Evolutionary conservation across 2,113 vertebrate genomes (phyloP).

Genomic region (Pao palembangensis): DNA sequence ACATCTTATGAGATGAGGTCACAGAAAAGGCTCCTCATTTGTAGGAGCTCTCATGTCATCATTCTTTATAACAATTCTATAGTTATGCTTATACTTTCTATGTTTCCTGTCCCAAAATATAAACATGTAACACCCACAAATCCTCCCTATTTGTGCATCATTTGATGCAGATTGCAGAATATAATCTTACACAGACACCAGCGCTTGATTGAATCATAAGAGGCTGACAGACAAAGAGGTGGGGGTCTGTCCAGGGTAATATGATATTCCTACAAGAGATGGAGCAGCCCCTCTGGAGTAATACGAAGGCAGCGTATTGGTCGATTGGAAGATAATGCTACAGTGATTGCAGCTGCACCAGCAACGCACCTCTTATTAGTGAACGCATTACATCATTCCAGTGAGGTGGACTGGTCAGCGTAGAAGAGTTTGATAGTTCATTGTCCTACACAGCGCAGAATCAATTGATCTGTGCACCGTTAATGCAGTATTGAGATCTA

Average conservation of each 20-base stretch:
- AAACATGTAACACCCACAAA: background rate
- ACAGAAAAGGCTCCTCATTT: too few species aligned
- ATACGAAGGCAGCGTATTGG: slow-evolving; percentile 31
- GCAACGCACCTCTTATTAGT: slow-evolving; percentile 32
- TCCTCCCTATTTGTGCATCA: slow-evolving; percentile 27
- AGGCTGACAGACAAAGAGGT: slow-evolving; percentile 27
- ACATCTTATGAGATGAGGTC: too few species aligned
- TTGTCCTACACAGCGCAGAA: slow-evolving; percentile 4
- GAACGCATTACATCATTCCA: slow-evolving; percentile 33
- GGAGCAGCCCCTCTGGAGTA: slow-evolving; percentile 34
- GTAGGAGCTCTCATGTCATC: too few species aligned
- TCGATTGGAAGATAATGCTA: slow-evolving; percentile 43
- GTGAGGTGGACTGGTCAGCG: slow-evolving; percentile 15
- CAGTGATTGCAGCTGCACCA: slow-evolving; percentile 31
- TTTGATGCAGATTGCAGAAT: slow-evolving; percentile 42
- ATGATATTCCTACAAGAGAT: slow-evolving; percentile 48
- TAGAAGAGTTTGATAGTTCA: slow-evolving; percentile 22
- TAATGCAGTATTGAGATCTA: slow-evolving; percentile 40
- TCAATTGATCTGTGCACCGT: slow-evolving; percentile 60
- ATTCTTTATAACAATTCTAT: too few species aligned
- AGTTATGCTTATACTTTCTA: background rate
- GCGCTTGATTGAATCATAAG: slow-evolving; percentile 61
- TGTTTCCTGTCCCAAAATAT: background rate
- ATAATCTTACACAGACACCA: slow-evolving; percentile 59
- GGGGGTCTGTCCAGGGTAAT: slow-evolving; percentile 53